A percentile compares a stretch with the other conserved stretches of the same genome.
Evolutionary conservation across 2,113 vertebrate species (phyloP).

Genomic region (Centrocercus urophasianus): DNA sequence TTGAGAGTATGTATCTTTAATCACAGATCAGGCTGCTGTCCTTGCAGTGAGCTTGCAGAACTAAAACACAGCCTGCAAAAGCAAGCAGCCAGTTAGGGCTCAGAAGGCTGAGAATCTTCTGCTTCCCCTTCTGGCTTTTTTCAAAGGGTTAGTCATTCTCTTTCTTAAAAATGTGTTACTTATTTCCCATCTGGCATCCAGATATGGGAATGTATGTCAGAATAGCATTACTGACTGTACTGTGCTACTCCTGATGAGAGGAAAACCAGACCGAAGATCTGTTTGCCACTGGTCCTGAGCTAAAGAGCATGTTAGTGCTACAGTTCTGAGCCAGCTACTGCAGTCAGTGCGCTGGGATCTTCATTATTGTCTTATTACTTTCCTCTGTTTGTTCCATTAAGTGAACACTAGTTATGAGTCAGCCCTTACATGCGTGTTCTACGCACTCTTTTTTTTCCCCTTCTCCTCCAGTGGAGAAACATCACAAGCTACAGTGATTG

Average conservation of each 20-base stretch:
- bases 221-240: conserved; percentile 25
- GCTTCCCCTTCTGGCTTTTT: conserved; percentile 27
- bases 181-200: conserved; percentile 61
- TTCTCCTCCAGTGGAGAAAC: not conserved
- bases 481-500: not conserved
- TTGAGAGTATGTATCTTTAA: not conserved
- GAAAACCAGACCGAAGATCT: conserved; percentile 8
- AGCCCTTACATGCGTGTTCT: not conserved
- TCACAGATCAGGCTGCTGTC: not conserved
- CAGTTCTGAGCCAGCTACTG: not conserved
- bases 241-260: conserved; percentile 18
- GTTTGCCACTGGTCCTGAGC: not conserved
- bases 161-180: conserved; percentile 49
- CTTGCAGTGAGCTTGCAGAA: not conserved
- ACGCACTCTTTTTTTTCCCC: not conserved
- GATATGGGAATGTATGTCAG: conserved; percentile 27
- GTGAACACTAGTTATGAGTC: conserved; percentile 27
- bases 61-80: conserved; percentile 34
- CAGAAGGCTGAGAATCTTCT: conserved; percentile 8
- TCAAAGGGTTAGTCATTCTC: conserved; percentile 57
- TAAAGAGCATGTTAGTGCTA: not conserved
- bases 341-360: not conserved
- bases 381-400: conserved; percentile 21
- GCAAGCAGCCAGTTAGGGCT: conserved; percentile 14
- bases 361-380: not conserved